Conservation (phyloP, 1,140 invertebrate species). For the Portunus trituberculatus region DNA sequence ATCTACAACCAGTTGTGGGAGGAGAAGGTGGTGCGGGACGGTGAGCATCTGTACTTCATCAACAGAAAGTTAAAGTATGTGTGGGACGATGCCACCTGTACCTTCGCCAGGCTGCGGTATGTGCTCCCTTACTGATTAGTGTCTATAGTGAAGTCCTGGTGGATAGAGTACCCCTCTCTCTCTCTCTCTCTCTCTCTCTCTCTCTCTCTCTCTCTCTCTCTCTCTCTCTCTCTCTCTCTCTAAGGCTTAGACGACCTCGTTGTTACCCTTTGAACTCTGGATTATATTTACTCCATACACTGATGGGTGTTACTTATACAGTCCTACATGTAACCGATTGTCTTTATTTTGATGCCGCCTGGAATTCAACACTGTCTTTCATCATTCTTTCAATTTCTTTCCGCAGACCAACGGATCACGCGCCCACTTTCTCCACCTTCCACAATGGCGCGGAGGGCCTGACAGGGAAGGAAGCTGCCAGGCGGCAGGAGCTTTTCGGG, state of each 20-base stretch:
- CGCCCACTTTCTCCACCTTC: conserved; percentile 58
- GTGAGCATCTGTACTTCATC: conserved; percentile 77
- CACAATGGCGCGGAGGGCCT: conserved; percentile 58
- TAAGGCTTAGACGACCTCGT: too few relatives aligned
- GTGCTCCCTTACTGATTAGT: too few relatives aligned
- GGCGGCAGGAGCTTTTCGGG: conserved; percentile 47
- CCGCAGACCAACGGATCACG: conserved; percentile 64
- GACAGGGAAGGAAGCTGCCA: neutral
- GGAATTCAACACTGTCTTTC: neutral
- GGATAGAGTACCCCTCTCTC: too few relatives aligned
- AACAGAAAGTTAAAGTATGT: conserved; percentile 81
- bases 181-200: too few relatives aligned
- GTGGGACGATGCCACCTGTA: conserved; percentile 78
- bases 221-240: too few relatives aligned
- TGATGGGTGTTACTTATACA: too few relatives aligned
- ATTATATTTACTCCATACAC: too few relatives aligned
- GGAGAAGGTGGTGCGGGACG: conserved; percentile 74
- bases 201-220: too few relatives aligned
- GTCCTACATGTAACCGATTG: too few relatives aligned
- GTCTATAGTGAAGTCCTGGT: too few relatives aligned
- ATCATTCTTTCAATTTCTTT: neutral
- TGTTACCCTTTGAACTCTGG: too few relatives aligned
- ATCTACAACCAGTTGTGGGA: conserved; percentile 77
- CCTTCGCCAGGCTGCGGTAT: conserved; percentile 79
- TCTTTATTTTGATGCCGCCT: too few relatives aligned